phyloP scores from a whole-genome alignment of 2,797 vertebrate species.

The Anomalospiza imberbis region DNA sequence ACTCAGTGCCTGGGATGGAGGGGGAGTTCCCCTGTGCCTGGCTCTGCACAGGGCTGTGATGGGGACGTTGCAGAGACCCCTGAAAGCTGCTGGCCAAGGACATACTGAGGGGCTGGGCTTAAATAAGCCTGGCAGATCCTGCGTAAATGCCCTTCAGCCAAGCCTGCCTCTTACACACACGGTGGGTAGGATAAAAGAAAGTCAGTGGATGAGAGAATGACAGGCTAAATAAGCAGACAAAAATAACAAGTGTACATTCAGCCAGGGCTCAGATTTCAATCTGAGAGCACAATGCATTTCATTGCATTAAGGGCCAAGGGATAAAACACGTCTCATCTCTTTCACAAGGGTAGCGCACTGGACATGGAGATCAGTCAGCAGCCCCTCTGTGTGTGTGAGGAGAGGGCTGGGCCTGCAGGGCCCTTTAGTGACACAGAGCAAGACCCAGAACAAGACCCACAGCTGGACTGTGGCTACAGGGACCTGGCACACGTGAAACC shows the following conservation, averaged over 20 bases:
- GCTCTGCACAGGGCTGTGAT: neutral
- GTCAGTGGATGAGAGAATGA: neutral
- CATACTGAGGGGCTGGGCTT: rapidly evolving
- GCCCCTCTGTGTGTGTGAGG: neutral
- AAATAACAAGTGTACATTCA: neutral
- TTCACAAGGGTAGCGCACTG: rapidly evolving
- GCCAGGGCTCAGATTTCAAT: neutral
- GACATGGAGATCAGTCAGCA: neutral
- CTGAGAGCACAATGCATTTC: neutral
- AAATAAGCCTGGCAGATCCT: neutral
- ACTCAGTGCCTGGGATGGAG: neutral
- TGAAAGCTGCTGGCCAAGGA: neutral
- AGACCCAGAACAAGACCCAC: neutral
- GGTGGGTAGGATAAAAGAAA: neutral
- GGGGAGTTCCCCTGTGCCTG: neutral
- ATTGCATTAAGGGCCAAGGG: neutral
- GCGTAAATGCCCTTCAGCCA: neutral
- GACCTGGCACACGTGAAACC: rapidly evolving
- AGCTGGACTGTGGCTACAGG: neutral
- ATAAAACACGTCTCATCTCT: neutral
- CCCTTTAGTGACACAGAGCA: neutral
- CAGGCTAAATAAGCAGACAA: neutral
- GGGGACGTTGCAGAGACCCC: neutral
- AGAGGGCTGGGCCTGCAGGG: neutral
- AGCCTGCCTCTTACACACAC: neutral